Percentiles rank a stretch among this genome's conserved stretches.
Evolutionary conservation across 2,113 vertebrate genomes (phyloP).

Genomic region (Pleuronectes platessa): DNA sequence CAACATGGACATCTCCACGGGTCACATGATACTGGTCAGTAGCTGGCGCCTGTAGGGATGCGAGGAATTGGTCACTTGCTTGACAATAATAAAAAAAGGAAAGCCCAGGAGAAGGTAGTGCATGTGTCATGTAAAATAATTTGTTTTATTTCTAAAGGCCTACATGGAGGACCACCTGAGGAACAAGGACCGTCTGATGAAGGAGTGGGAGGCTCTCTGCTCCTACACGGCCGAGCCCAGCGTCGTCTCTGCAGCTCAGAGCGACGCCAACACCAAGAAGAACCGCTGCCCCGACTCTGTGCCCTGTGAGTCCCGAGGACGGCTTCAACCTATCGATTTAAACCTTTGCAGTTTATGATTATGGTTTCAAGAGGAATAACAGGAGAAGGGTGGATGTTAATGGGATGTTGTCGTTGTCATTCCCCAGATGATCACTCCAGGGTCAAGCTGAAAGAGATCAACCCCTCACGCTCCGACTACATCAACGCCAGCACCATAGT

Average conservation of each 20-base stretch:
- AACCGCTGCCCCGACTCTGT: conserved; percentile 91
- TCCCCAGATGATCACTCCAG: conserved; percentile 91
- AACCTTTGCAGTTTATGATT: not conserved
- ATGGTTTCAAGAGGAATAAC: not conserved
- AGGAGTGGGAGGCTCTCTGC: conserved; percentile 96
- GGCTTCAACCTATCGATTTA: not conserved
- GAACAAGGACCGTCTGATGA: conserved; percentile 93
- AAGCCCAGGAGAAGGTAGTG: not conserved
- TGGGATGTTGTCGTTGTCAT: not conserved
- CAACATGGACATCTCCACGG: conserved; percentile 99
- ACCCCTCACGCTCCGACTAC: conserved; percentile 93
- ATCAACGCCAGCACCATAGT: conserved; percentile 93
- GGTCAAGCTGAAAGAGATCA: conserved; percentile 94
- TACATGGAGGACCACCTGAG: conserved; percentile 99
- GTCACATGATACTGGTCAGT: conserved; percentile 98
- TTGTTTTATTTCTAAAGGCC: conserved; percentile 76
- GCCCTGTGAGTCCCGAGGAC: conserved; percentile 87
- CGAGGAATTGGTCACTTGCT: too few relatives aligned
- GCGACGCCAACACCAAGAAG: conserved; percentile 90
- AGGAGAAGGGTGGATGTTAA: not conserved
- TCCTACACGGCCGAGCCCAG: conserved; percentile 96
- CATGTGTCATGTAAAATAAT: not conserved
- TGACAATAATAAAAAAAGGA: too few relatives aligned
- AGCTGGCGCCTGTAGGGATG: too few relatives aligned
- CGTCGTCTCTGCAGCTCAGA: conserved; percentile 84